A percentile compares a stretch with the other conserved stretches of the same genome.
These are phyloP conservation scores for Papilio xuthus DNA, from an alignment of 1,140 invertebrate species.

Conservation along the genomic window DNA sequence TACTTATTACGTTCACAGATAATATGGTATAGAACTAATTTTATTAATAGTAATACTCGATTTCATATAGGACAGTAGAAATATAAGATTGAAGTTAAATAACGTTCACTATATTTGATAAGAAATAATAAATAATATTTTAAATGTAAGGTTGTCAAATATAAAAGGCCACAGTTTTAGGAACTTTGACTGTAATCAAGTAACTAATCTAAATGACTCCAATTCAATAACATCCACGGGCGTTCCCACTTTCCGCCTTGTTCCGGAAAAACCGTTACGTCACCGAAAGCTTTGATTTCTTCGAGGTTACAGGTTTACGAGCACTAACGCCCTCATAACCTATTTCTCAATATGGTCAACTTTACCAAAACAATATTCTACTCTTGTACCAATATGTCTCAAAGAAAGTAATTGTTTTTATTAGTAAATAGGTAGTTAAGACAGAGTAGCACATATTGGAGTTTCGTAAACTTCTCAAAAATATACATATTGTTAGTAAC, in stretches of 20 bases:
- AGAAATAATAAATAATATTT: too few relatives aligned
- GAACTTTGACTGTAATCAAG: neutral
- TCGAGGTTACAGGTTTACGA: neutral
- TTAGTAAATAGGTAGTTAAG: neutral
- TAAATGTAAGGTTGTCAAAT: too few relatives aligned
- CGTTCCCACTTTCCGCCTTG: conserved; percentile 12
- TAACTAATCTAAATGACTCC: neutral
- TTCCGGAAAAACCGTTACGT: conserved; percentile 17
- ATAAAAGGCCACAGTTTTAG: neutral
- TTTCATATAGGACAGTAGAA: too few relatives aligned
- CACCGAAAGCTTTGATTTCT: conserved; percentile 15
- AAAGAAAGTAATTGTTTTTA: neutral
- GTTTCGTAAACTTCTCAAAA: too few relatives aligned
- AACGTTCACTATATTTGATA: too few relatives aligned
- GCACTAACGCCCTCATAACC: neutral
- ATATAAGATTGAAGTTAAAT: too few relatives aligned
- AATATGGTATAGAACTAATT: neutral
- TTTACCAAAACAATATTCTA: neutral
- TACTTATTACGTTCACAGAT: neutral
- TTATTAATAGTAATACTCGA: too few relatives aligned
- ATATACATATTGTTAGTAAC: too few relatives aligned
- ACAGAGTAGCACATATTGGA: too few relatives aligned
- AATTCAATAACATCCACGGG: neutral
- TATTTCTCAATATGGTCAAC: neutral
- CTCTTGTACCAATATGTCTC: neutral